Evolutionary conservation across 2,888 invertebrate genomes (phyloP).

Genomic region (Pyrocoelia pectoralis): DNA sequence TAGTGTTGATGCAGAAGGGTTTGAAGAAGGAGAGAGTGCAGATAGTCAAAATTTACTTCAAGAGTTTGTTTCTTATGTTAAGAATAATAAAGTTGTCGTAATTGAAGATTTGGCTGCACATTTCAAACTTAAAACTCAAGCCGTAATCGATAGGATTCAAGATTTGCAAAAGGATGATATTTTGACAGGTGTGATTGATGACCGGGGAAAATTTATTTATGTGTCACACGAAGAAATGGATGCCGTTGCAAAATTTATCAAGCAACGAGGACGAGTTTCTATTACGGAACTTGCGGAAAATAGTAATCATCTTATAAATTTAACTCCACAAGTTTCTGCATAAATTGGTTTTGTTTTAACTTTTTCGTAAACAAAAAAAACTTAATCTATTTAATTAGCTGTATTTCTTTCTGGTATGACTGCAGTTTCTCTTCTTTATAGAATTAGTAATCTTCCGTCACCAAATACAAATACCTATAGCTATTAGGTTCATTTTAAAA

Average conservation of each 20-base stretch:
- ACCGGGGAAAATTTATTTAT: constrained; percentile 98
- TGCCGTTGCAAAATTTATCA: constrained; percentile 94
- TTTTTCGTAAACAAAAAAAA: too few species aligned
- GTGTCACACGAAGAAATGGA: constrained; percentile 90
- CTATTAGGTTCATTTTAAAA: too few species aligned
- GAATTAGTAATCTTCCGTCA: too few species aligned
- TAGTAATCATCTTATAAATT: constrained; percentile 90
- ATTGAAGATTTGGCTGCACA: constrained; percentile 92
- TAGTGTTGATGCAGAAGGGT: constrained; percentile 92
- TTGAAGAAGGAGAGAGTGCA: constrained; percentile 76
- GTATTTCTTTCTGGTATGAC: too few species aligned
- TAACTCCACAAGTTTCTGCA: constrained; percentile 65
- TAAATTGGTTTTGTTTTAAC: constrained; percentile 6
- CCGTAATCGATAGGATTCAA: constrained; percentile 85
- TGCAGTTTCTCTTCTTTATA: too few species aligned
- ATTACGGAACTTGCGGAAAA: constrained; percentile 93
- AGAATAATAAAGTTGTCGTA: constrained; percentile 90
- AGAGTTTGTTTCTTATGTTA: constrained; percentile 86
- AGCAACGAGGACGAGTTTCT: constrained; percentile 92
- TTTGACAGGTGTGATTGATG: constrained; percentile 97
- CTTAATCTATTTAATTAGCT: too few species aligned
- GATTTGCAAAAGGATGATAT: constrained; percentile 82
- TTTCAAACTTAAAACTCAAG: constrained; percentile 91
- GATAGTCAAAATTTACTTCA: constrained; percentile 77
- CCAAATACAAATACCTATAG: too few species aligned